Conservation (phyloP, 2,113 vertebrate species). For the Eurystomus gularis region DNA sequence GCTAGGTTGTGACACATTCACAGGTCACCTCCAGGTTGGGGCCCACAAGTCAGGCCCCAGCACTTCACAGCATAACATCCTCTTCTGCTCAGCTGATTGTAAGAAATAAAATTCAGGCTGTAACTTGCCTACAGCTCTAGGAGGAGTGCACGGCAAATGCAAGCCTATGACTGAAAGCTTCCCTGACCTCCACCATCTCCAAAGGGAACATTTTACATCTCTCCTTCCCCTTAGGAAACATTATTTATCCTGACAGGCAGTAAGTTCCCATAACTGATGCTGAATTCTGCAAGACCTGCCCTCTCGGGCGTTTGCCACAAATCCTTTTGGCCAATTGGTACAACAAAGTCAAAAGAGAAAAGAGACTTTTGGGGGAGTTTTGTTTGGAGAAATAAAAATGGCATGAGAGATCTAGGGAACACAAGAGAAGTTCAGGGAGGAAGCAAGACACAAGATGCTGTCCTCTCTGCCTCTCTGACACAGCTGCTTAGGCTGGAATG, state of each 20-base stretch:
- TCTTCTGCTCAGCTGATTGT: neutral
- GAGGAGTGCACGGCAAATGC: neutral
- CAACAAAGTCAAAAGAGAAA: neutral
- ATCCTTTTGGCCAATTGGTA: neutral
- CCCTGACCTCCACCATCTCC: neutral
- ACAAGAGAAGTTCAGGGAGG: neutral
- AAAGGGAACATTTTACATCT: neutral
- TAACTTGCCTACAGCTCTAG: neutral
- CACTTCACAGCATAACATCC: neutral
- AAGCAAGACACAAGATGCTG: neutral
- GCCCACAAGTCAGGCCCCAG: too few relatives aligned
- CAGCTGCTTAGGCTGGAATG: neutral
- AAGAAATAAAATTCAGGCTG: neutral
- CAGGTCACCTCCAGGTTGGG: too few relatives aligned
- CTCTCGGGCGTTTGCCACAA: neutral
- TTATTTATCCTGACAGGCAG: neutral
- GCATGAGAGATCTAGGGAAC: neutral
- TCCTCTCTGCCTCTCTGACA: neutral
- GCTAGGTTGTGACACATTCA: too few relatives aligned
- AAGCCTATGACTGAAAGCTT: neutral
- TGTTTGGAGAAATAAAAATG: conserved; percentile 3
- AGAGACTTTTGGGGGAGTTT: neutral
- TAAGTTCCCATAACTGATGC: neutral
- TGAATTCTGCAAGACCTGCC: neutral
- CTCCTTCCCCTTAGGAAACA: neutral